A percentile compares a stretch with the other conserved stretches of the same genome.
phyloP scores from a whole-genome alignment of 2,888 invertebrate genomes.

The Luperina nickerlii region DNA sequence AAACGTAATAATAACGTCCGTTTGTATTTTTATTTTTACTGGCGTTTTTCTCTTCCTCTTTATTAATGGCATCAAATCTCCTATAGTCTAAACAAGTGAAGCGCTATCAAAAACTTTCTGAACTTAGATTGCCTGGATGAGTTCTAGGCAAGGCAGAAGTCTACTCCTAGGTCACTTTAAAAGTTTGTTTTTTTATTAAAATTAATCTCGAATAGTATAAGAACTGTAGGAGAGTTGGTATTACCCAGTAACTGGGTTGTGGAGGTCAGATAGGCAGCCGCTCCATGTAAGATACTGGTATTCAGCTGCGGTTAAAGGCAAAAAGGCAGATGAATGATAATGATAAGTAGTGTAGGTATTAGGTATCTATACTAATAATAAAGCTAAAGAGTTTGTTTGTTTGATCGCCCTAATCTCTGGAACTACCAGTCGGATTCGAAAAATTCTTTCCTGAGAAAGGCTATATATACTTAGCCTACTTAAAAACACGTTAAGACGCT shows the following conservation, averaged over 20 bases:
- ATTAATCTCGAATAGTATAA: neutral
- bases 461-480: neutral
- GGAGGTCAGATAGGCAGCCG: neutral
- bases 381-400: neutral
- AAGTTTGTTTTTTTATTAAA: neutral
- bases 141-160: neutral
- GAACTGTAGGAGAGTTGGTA: neutral
- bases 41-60: neutral
- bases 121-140: slow-evolving; percentile 25
- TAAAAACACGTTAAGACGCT: neutral
- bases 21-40: slow-evolving; percentile 16
- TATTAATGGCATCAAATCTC: slow-evolving; percentile 15
- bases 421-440: neutral
- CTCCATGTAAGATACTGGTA: neutral
- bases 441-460: neutral
- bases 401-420: neutral
- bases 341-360: neutral
- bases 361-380: neutral
- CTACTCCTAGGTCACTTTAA: neutral
- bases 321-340: neutral
- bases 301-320: no score
- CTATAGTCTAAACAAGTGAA: slow-evolving; percentile 11
- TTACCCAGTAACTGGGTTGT: neutral
- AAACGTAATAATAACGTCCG: slow-evolving; percentile 26
- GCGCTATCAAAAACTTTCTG: slow-evolving; percentile 33